phyloP scores from a whole-genome alignment of 2,797 vertebrate genomes.

The Antrozous pallidus region DNA sequence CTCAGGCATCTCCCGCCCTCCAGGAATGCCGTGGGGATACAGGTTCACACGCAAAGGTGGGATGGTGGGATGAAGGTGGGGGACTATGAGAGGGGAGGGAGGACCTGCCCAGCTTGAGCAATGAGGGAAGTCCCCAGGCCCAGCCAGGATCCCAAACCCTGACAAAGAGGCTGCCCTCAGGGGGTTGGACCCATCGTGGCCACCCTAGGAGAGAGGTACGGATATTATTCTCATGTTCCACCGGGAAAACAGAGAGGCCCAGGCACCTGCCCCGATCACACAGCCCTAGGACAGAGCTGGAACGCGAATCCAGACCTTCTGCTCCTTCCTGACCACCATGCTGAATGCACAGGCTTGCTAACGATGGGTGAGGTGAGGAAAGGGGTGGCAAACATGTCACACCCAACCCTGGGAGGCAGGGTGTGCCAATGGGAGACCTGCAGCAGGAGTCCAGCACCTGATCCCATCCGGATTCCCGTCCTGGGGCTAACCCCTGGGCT shows the following conservation, averaged over 20 bases:
- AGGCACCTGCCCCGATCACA: background rate
- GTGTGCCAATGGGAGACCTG: rapidly evolving
- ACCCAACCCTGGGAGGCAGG: rapidly evolving
- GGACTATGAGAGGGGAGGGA: rapidly evolving
- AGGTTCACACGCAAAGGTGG: background rate
- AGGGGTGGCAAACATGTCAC: background rate
- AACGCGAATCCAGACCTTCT: background rate
- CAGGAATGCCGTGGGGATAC: background rate
- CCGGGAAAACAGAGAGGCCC: background rate
- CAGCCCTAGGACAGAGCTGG: background rate
- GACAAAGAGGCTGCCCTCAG: background rate
- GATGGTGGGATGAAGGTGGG: background rate
- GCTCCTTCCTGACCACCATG: rapidly evolving
- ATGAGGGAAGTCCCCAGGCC: background rate
- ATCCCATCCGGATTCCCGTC: background rate
- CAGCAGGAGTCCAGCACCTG: background rate
- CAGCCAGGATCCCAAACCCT: rapidly evolving
- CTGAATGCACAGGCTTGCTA: background rate
- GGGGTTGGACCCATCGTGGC: rapidly evolving
- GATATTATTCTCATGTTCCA: no score
- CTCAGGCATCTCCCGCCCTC: background rate
- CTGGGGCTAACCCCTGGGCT: rapidly evolving
- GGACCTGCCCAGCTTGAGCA: no score
- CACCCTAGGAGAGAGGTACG: background rate
- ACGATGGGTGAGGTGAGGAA: rapidly evolving